phyloP scores from a whole-genome alignment of 2,797 vertebrate species.

The Chanos chanos region DNA sequence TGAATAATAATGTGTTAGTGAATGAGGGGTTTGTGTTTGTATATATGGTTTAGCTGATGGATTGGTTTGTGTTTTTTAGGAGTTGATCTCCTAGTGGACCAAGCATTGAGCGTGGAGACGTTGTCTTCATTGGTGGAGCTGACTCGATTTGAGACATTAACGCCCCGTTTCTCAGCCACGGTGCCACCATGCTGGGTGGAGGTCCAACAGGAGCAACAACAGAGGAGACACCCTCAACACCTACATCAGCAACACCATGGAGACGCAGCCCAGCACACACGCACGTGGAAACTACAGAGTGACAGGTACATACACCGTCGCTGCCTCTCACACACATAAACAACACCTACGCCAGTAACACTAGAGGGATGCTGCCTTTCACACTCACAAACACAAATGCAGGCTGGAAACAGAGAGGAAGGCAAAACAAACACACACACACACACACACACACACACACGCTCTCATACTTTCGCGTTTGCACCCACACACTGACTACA shows the following conservation, averaged over 20 bases:
- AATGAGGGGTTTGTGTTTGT: not conserved
- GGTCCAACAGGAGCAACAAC: conserved; percentile 98
- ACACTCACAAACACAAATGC: too few species aligned
- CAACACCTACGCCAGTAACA: not conserved
- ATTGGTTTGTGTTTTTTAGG: conserved; percentile 62
- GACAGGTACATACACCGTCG: conserved; percentile 74
- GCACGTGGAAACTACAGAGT: conserved; percentile 96
- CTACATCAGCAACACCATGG: conserved; percentile 98
- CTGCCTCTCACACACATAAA: not conserved
- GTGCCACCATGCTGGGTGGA: conserved; percentile 98
- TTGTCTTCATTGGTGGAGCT: conserved; percentile 93
- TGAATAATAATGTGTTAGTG: too few species aligned
- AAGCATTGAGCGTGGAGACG: conserved; percentile 85
- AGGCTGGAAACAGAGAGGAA: too few species aligned
- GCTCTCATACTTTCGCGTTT: too few species aligned
- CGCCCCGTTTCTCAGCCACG: conserved; percentile 94
- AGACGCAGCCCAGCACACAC: conserved; percentile 95
- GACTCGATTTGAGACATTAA: conserved; percentile 95
- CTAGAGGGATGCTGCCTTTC: not conserved
- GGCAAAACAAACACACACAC: too few species aligned
- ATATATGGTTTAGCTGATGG: not conserved
- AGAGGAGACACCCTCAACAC: conserved; percentile 93
- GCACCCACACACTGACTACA: too few species aligned
- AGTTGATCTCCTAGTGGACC: conserved; percentile 95
- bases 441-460: too few species aligned